Evolutionary conservation across 2,797 vertebrate species (phyloP), one percentile per base, ranked within the genome.

Genomic region (Acanthurus lineatus): DNA sequence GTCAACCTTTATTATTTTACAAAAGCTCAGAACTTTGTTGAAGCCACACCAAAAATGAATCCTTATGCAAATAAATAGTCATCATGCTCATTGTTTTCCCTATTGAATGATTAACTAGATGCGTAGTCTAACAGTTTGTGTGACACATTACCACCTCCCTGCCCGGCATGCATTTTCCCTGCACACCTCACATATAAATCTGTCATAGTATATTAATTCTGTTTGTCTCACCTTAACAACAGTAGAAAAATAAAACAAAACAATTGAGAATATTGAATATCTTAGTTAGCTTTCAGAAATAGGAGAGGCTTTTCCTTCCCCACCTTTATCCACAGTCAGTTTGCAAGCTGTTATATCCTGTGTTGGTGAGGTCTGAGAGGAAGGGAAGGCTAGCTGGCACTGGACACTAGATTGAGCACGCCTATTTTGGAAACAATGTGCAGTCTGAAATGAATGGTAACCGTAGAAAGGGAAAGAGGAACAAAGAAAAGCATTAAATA

Each of bases 391-490:
- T 35, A 62, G 62, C 49, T 64, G 76, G 59, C 63, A 19, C 35
- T 25, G 74, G 69, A 15, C 40, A 32, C 44, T 83, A 71, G 15
- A 56, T 62, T 40, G 45, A 81, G 57, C 25, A n/a, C 4, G 58
- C 62, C 80, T 83, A 69, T 12, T 69, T 20, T 16, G 75, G 71
- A 76, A 80, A 62, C 58, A 87, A 87, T 44, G 57, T 85, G 76
- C 19, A 59, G 52, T 57, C 49, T 85, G 85, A 88, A 57, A 22
- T 68, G 38, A 53, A 49, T 69, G 25, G 73, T 85, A 68, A 77
- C 54, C 56, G 56, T 61, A 51, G 64, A 71, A 81, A 76, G 57
- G 63, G 76, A 75, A 48, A 52, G n/a, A 14, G 40, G 4, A 74
- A 64, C 32, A 62, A 32, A 60, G 28, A 52, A 52, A 9, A 9